A percentile compares a stretch with the other conserved stretches of the same genome.
Conservation (phyloP, 2,113 vertebrate species). For the Sisor rabdophorus region DNA sequence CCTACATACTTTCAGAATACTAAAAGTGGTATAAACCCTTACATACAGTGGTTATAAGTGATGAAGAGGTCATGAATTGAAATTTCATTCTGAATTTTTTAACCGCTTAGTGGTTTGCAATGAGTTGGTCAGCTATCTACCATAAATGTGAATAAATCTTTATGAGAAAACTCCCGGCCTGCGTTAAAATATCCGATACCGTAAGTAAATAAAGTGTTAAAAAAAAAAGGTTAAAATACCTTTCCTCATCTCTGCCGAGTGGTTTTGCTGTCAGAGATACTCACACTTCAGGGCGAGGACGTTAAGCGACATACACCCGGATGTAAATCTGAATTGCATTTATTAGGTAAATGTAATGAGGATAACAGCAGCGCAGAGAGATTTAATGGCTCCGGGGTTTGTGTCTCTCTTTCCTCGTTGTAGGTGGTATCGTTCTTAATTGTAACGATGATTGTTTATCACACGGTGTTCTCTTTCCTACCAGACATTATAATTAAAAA, state of each 20-base stretch:
- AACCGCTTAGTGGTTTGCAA: too few species aligned
- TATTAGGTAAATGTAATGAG: conserved; percentile 44
- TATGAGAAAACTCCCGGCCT: too few species aligned
- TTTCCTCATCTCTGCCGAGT: background rate
- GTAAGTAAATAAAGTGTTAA: too few species aligned
- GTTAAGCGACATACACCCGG: background rate
- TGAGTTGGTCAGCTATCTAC: too few species aligned
- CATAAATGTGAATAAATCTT: too few species aligned
- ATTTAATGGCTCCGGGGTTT: conserved; percentile 42
- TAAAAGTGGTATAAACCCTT: too few species aligned
- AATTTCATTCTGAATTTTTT: too few species aligned
- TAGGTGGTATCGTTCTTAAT: conserved; percentile 59
- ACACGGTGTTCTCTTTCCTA: conserved; percentile 60
- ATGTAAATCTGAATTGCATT: conserved; percentile 23
- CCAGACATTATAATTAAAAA: conserved; percentile 76
- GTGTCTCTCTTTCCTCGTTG: conserved; percentile 39
- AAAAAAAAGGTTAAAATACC: background rate
- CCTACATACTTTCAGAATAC: too few species aligned
- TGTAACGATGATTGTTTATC: conserved; percentile 73
- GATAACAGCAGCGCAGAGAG: conserved; percentile 18
- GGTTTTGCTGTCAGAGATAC: background rate
- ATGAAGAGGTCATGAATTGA: too few species aligned
- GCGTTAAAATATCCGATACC: too few species aligned
- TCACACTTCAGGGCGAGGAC: background rate
- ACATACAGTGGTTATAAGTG: too few species aligned